Evolutionary conservation across 1,140 invertebrate genomes (phyloP).

Genomic region (Zophobas morio): DNA sequence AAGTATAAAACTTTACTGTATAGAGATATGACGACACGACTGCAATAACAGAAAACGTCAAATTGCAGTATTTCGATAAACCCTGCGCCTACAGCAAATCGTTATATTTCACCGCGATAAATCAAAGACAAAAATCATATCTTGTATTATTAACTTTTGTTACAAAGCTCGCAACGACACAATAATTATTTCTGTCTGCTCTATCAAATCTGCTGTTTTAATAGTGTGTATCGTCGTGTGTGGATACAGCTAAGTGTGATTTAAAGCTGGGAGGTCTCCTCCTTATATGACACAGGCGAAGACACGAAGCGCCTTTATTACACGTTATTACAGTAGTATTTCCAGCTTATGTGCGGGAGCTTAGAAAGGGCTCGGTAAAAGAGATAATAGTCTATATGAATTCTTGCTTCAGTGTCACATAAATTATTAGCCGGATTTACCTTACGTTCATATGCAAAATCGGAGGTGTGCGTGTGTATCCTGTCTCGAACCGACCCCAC

Average conservation of each 20-base stretch:
- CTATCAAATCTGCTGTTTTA: conserved; percentile 30
- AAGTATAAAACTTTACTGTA: too few relatives aligned
- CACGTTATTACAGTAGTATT: conserved; percentile 64
- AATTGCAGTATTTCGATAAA: too few relatives aligned
- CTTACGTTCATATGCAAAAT: conserved; percentile 8
- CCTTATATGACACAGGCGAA: conserved; percentile 51
- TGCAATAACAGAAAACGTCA: too few relatives aligned
- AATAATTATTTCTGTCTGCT: conserved; percentile 14
- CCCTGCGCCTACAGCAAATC: too few relatives aligned
- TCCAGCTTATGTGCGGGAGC: conserved; percentile 59
- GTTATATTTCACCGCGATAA: too few relatives aligned
- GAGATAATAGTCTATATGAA: conserved; percentile 59
- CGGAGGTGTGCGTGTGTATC: background rate
- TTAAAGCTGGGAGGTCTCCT: conserved; percentile 53
- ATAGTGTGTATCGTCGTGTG: conserved; percentile 26
- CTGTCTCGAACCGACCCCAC: too few relatives aligned
- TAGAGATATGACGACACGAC: too few relatives aligned
- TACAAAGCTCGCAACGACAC: background rate
- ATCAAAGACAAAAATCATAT: too few relatives aligned
- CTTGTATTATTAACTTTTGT: background rate
- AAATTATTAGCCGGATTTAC: conserved; percentile 21
- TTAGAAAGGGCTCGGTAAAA: conserved; percentile 47
- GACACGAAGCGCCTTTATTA: conserved; percentile 61
- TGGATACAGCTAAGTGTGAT: conserved; percentile 57
- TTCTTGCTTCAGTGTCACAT: conserved; percentile 46